phyloP scores from a whole-genome alignment of 2,113 vertebrate species.

The Alouatta palliata region DNA sequence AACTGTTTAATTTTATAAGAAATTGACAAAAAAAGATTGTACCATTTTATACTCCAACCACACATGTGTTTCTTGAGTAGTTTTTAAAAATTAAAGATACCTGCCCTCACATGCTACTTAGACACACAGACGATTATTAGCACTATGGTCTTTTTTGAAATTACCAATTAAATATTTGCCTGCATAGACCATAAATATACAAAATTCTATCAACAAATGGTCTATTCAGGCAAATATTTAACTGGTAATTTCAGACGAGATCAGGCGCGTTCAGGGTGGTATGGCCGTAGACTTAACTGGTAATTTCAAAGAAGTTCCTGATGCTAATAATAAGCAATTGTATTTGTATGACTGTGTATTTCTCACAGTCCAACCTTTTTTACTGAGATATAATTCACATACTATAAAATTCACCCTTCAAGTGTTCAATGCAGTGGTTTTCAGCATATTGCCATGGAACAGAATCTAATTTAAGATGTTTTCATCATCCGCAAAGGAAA shows the following conservation, averaged over 20 bases:
- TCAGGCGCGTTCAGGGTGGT: too few species aligned
- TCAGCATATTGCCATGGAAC: not conserved
- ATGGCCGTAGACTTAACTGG: too few species aligned
- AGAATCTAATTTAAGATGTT: not conserved
- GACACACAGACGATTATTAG: not conserved
- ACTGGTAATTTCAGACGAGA: not conserved
- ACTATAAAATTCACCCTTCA: not conserved
- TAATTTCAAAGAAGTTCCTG: not conserved
- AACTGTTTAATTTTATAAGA: constrained; percentile 43
- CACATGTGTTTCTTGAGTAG: not conserved
- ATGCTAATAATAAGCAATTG: not conserved
- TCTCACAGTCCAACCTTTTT: not conserved
- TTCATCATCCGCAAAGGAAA: not conserved
- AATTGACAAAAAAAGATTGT: not conserved
- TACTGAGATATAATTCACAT: not conserved
- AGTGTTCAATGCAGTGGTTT: not conserved
- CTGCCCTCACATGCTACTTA: not conserved
- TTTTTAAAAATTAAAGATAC: constrained; percentile 11
- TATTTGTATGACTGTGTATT: not conserved
- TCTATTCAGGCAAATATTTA: not conserved
- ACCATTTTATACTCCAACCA: not conserved
- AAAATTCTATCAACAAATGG: not conserved
- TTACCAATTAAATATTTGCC: not conserved
- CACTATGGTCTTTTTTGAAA: not conserved
- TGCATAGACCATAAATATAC: not conserved